Evolutionary conservation across 2,888 invertebrate species (phyloP), one percentile per base, ranked within the genome.

Genomic region (Acrobasis repandana): DNA sequence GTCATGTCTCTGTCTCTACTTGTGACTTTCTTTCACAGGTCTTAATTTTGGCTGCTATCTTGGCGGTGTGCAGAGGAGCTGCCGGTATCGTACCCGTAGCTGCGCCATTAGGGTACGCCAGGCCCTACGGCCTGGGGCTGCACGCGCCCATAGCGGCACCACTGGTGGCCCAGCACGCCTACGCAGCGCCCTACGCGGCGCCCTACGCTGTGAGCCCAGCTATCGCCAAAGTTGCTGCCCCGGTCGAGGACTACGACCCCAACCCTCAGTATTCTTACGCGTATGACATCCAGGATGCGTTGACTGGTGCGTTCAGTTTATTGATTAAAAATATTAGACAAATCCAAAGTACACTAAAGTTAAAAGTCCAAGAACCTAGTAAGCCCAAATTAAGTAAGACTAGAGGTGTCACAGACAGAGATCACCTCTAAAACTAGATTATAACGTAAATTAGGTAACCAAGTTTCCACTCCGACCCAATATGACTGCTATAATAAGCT

Each of bases 201-300:
- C 75, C 79, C 1, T 74, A 77, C 58, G 76, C 71, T 2, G 73
- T 82, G 3, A 77, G 74, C 0, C 87, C 79, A 20, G 85, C 90
- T 0, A 69, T 82, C 1, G 85, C 86, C 8, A 83, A 80, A 63
- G 82, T 93, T 0, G 86, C 83, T 0, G 83, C 89, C 1, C 87
- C 91, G 0, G 93, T 93, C 9, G 93, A 93, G 16, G 93, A 93
- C 49, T 93, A 93, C 76, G 94, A 94, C 71, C 93, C 94, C 2
- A 93, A 94, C 74, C 95, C 95, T 9, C 94, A 94, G 79, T 95
- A 95, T 76, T 94, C 94, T 34, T 95, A 94, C 81, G 94, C 94
- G 47, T 95, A 95, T 76, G 94, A 95, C 70, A 94, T 95, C 65
- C 94, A 95, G 75, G 95, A 95, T 79, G 92, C 93, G 57, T 74